Percentiles rank a stretch among this genome's conserved stretches.
Conservation (phyloP, 2,797 vertebrate genomes). For the Cynodonichthys magdalenae region DNA sequence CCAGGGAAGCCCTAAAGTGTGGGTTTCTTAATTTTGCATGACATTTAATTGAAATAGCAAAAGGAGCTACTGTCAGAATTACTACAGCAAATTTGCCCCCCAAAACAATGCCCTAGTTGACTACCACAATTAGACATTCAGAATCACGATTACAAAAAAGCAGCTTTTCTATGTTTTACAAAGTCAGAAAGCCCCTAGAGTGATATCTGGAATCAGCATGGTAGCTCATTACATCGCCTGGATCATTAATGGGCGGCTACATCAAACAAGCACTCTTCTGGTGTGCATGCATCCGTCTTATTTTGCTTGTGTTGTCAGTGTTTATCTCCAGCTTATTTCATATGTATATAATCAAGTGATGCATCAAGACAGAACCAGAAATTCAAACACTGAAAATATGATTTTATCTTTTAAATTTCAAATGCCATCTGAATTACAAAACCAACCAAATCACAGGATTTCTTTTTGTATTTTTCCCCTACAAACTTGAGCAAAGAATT, state of each 20-base stretch:
- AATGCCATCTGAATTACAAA: neutral
- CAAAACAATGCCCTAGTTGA: slow-evolving; percentile 30
- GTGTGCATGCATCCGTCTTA: slow-evolving; percentile 23
- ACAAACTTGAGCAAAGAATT: neutral
- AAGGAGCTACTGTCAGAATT: slow-evolving; percentile 20
- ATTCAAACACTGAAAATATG: too few species aligned
- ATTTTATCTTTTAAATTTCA: neutral
- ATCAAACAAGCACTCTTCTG: slow-evolving; percentile 55
- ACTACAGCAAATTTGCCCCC: slow-evolving; percentile 28
- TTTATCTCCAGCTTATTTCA: slow-evolving; percentile 17
- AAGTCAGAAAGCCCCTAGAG: slow-evolving; percentile 46
- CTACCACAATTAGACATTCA: slow-evolving; percentile 49
- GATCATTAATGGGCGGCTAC: slow-evolving; percentile 56
- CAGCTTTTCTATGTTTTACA: slow-evolving; percentile 58
- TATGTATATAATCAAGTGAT: neutral
- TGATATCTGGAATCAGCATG: slow-evolving; percentile 44
- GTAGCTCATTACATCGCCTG: slow-evolving; percentile 64
- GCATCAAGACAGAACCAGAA: neutral
- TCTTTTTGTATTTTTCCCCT: too few species aligned
- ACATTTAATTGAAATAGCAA: slow-evolving; percentile 63
- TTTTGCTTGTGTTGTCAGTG: slow-evolving; percentile 26
- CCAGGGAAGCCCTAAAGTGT: slow-evolving; percentile 28
- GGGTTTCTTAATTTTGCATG: slow-evolving; percentile 36
- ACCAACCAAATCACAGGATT: neutral
- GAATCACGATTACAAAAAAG: slow-evolving; percentile 47